Base-by-base conservation (phyloP, 2,797 vertebrate species). In the Schizopygopsis pylzovi region DNA sequence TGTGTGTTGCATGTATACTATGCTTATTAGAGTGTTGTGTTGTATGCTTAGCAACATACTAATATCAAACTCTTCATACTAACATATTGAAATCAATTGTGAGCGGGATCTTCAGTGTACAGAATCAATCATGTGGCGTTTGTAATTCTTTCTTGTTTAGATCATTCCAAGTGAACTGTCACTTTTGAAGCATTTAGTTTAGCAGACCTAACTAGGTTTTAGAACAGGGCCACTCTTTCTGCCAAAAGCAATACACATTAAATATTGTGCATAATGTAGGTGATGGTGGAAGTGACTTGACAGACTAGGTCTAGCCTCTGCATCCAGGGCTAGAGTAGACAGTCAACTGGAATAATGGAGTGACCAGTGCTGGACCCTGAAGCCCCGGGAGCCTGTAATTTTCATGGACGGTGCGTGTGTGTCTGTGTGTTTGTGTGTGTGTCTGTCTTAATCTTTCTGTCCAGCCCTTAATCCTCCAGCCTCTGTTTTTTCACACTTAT, bases 271-370 rank as follows among this genome's bases (percentile, higher is more conserved):
- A 63, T 75, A n/a, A 45, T 45, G 61, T 12, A 56, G 25, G 37
- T 75, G 54, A 47, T 45, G 41, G 22, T 45, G 71, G 33, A 65
- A 49, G 56, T 63, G 56, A 75, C 33, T 41, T 33, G 47, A 75
- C 33, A 20, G 39, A 41, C 18, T 16, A 65, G 13, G n/a, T 49
- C 33, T 7, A 39, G 77, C 67, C 52, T 67, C 63, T 81, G 56
- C n/a, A 25, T 43, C 49, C 59, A 39, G 63, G 73, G 75, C 56
- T 77, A 59, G 61, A 80, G 61, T 10, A 43, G 65, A 82, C 78
- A 63, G 65, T 86, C 81, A 82, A 63, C 37, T 73, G 71, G 75
- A 81, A 85, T 82, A 86, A 86, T 77, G 63, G 45, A 77, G 52
- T 37, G 22, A 85, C 54, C 47, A 45, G 49, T 33, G 47, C 79